Conservation (phyloP, 2,888 invertebrate genomes). For the Lumbricus terrestris region DNA sequence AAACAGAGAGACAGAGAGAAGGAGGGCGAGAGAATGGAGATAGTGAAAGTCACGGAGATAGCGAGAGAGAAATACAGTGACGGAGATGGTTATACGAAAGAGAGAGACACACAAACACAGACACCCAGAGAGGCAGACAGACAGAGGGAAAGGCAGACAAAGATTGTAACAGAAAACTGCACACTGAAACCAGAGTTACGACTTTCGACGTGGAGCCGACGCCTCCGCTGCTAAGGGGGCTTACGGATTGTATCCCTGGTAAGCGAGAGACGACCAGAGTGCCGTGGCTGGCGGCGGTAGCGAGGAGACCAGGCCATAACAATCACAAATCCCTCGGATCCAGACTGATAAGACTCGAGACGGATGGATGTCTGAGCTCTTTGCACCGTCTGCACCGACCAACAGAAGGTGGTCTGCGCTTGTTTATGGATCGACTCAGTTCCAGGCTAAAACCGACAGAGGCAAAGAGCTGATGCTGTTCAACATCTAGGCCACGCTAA, state of each 20-base stretch:
- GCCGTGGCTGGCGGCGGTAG: background rate
- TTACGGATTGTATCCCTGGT: background rate
- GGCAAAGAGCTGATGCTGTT: background rate
- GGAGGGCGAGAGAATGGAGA: no score
- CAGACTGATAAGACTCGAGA: background rate
- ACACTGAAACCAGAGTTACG: no score
- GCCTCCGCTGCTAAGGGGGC: background rate
- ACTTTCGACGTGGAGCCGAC: background rate
- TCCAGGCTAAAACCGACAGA: background rate
- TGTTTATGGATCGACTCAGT: background rate
- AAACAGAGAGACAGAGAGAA: no score
- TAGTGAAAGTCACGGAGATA: no score
- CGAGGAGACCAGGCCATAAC: background rate
- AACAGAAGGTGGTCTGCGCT: background rate
- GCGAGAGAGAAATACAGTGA: no score
- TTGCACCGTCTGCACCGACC: background rate
- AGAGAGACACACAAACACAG: no score
- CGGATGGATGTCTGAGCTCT: background rate
- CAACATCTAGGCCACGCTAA: background rate
- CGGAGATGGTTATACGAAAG: no score
- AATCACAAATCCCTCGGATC: background rate
- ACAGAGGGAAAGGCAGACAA: no score
- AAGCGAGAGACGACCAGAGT: background rate
- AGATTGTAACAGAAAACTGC: no score
- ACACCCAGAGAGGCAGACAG: no score